A percentile compares a stretch with the other conserved stretches of the same genome.
Conservation (phyloP, 1,140 invertebrate species). For the Reticulitermes speratus region DNA sequence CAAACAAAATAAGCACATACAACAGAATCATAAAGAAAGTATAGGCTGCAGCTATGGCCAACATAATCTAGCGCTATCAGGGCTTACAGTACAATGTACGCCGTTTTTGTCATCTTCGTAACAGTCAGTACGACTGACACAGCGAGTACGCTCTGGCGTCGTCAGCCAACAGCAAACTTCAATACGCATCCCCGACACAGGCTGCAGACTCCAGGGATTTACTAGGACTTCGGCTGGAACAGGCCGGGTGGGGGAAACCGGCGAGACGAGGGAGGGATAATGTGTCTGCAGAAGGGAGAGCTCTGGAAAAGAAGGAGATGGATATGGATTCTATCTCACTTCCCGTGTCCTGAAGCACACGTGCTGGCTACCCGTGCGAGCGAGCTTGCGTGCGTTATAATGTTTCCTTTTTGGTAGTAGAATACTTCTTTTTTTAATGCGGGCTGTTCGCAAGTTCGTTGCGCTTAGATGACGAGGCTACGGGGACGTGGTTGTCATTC, state of each 20-base stretch:
- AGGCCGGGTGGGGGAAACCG: neutral
- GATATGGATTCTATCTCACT: neutral
- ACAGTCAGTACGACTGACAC: too few species aligned
- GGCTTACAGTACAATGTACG: too few species aligned
- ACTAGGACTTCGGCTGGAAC: neutral
- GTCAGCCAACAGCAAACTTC: neutral
- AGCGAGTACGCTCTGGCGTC: neutral
- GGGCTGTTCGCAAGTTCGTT: neutral
- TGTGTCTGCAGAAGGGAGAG: neutral
- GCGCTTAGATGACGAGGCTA: neutral
- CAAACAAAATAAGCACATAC: too few species aligned
- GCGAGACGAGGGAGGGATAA: constrained; percentile 12
- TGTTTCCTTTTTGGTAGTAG: neutral
- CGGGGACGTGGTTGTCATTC: neutral
- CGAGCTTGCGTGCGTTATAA: neutral
- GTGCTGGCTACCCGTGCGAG: neutral
- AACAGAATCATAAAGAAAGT: too few species aligned
- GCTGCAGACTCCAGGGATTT: neutral
- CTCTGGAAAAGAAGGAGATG: neutral
- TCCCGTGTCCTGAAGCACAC: neutral
- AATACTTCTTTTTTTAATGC: neutral
- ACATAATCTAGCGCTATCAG: too few species aligned
- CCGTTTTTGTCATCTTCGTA: too few species aligned
- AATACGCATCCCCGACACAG: neutral
- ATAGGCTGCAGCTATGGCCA: too few species aligned